Conservation (phyloP, 1,140 invertebrate species). For the Sitophilus oryzae region DNA sequence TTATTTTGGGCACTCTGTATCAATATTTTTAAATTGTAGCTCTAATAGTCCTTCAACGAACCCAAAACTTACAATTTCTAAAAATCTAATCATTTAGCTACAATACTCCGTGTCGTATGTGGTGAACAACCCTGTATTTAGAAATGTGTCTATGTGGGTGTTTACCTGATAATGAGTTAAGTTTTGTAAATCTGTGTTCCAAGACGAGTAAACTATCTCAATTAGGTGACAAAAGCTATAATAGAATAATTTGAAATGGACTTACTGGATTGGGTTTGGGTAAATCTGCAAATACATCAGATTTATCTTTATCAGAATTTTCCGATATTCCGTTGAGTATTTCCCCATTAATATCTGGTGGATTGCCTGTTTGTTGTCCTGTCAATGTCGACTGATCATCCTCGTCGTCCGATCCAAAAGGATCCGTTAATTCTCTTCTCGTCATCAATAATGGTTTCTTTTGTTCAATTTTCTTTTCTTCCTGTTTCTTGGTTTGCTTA, state of each 20-base stretch:
- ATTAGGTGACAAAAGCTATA: constrained; percentile 13
- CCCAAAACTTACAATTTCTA: too few species aligned
- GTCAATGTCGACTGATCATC: constrained; percentile 50
- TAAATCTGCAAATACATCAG: constrained; percentile 40
- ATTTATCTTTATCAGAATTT: background rate
- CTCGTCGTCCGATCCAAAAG: constrained; percentile 87
- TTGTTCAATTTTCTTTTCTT: constrained; percentile 34
- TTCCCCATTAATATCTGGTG: background rate
- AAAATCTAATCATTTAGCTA: too few species aligned
- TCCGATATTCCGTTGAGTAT: background rate
- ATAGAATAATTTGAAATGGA: constrained; percentile 10
- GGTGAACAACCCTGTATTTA: too few species aligned
- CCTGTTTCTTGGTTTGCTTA: constrained; percentile 21
- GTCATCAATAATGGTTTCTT: constrained; percentile 69
- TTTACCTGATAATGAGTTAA: too few species aligned
- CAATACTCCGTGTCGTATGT: too few species aligned
- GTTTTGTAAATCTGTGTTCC: too few species aligned
- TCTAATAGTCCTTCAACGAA: too few species aligned
- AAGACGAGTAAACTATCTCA: too few species aligned
- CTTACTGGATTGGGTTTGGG: constrained; percentile 44
- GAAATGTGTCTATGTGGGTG: too few species aligned
- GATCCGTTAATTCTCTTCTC: constrained; percentile 78
- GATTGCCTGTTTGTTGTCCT: background rate
- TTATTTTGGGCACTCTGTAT: too few species aligned
- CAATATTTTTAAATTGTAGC: too few species aligned